Conservation (phyloP, 2,113 vertebrate species). For the Calypte anna region DNA sequence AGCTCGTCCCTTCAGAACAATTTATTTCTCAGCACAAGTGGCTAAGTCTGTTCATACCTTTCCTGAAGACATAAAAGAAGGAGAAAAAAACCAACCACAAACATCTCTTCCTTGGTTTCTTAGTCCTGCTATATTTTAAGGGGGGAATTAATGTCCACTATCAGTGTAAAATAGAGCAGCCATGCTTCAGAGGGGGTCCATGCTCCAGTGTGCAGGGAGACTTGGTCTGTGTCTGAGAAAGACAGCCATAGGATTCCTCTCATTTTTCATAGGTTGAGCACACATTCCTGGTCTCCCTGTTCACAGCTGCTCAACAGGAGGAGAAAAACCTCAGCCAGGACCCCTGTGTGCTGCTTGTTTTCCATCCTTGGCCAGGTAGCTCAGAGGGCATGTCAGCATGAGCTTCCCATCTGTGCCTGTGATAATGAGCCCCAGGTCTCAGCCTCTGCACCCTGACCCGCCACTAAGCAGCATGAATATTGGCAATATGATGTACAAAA, state of each 20-base stretch:
- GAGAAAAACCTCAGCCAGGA: not conserved
- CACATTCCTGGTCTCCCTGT: not conserved
- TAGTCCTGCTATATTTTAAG: not conserved
- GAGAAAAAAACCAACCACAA: not conserved
- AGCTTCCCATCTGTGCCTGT: not conserved
- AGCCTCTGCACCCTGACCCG: not conserved
- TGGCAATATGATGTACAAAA: not conserved
- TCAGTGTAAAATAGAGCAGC: not conserved
- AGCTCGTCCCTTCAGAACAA: slow-evolving; percentile 52
- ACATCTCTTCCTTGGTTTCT: not conserved
- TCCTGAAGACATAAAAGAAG: not conserved
- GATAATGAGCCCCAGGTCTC: not conserved
- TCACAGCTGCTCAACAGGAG: not conserved
- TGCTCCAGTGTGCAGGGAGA: not conserved
- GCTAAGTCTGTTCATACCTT: not conserved
- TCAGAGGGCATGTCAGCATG: not conserved
- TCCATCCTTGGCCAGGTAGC: not conserved
- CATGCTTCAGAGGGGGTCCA: not conserved
- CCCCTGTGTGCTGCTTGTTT: not conserved
- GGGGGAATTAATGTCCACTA: not conserved
- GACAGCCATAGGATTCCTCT: not conserved
- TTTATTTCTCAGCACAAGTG: slow-evolving; percentile 26
- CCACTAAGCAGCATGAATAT: not conserved
- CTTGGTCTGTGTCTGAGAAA: not conserved
- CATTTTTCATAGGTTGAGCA: not conserved